Conservation (phyloP, 2,113 vertebrate species). For the Phalacrocorax aristotelis region DNA sequence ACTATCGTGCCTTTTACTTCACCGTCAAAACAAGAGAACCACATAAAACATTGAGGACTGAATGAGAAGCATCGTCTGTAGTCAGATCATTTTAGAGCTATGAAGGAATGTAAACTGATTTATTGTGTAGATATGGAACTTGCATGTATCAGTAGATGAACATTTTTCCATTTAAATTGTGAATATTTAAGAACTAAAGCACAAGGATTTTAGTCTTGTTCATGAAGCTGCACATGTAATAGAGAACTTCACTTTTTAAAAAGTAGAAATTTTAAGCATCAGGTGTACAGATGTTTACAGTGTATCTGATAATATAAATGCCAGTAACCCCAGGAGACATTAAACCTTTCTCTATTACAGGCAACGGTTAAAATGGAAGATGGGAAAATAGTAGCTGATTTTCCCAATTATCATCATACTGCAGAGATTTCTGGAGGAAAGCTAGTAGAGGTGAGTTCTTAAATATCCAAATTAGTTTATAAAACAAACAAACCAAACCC, state of each 20-base stretch:
- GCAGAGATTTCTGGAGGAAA: conserved; percentile 81
- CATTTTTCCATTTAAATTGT: neutral
- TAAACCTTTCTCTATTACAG: conserved; percentile 57
- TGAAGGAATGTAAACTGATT: neutral
- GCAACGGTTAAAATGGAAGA: conserved; percentile 77
- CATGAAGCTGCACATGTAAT: neutral
- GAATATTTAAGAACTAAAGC: neutral
- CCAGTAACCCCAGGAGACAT: neutral
- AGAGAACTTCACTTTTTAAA: neutral
- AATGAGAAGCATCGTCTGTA: neutral
- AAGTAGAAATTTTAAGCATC: neutral
- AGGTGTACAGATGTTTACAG: neutral
- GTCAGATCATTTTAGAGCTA: neutral
- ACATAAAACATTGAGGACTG: neutral
- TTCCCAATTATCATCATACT: conserved; percentile 83
- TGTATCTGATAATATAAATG: neutral
- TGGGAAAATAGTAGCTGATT: conserved; percentile 75
- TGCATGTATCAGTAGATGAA: neutral
- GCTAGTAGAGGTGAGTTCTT: conserved; percentile 82
- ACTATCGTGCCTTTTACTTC: neutral
- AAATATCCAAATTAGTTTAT: neutral
- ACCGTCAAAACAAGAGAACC: neutral
- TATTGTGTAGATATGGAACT: neutral
- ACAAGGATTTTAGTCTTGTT: neutral
- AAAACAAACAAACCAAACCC: neutral